phyloP scores from a whole-genome alignment of 2,797 vertebrate species.

The Eulemur mongoz region DNA sequence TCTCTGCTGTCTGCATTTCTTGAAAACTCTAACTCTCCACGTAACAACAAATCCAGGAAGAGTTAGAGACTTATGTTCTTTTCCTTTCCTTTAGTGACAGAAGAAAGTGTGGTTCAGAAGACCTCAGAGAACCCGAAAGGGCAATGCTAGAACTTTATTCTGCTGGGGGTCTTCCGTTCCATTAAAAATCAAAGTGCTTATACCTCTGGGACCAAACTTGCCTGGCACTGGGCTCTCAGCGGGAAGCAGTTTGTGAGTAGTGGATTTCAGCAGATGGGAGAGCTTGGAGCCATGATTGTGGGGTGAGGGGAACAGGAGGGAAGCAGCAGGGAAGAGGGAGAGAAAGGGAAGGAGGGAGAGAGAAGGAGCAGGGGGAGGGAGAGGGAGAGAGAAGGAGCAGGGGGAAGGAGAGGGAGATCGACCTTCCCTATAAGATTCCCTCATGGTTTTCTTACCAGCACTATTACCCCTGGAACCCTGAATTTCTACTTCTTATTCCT shows the following conservation, averaged over 20 bases:
- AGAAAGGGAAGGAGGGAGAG: too few relatives aligned
- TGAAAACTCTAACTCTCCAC: neutral
- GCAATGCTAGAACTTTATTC: neutral
- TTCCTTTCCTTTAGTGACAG: conserved; percentile 6
- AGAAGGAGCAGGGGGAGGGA: neutral
- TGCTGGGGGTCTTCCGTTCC: neutral
- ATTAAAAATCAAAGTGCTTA: neutral
- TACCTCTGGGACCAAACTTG: neutral
- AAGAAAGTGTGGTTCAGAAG: neutral
- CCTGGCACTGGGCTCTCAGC: neutral
- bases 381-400: neutral
- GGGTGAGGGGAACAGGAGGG: neutral
- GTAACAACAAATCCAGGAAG: neutral
- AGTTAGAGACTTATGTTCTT: neutral
- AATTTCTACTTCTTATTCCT: neutral
- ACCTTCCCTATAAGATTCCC: neutral
- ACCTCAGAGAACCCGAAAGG: neutral
- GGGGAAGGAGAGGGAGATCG: too few relatives aligned
- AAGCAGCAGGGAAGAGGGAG: neutral
- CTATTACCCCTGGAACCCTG: too few relatives aligned
- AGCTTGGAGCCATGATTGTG: neutral
- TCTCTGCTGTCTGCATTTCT: neutral
- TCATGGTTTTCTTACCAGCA: neutral
- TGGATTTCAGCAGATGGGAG: neutral
- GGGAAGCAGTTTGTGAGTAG: neutral